These are phyloP conservation scores for Drosophila dunni DNA, from an alignment of 1,140 invertebrate genomes.

Conservation along the genomic window DNA sequence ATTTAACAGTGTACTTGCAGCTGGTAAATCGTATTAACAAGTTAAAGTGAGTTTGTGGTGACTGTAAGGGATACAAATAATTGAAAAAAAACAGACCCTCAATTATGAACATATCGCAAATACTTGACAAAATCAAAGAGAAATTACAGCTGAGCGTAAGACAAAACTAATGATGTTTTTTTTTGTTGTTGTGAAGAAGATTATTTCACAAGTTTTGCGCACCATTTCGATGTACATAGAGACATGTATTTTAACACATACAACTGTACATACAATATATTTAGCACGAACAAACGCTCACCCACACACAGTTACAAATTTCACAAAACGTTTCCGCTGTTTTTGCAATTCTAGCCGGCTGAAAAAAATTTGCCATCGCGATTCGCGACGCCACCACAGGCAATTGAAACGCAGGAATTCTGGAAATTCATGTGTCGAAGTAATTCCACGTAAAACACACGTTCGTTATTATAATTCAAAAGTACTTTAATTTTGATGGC, in stretches of 20 bases:
- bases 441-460: conserved; percentile 35
- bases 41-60: conserved; percentile 33
- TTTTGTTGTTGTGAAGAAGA: conserved; percentile 44
- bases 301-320: conserved; percentile 13
- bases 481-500: background rate
- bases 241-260: conserved; percentile 2
- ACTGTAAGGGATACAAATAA: background rate
- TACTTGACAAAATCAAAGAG: conserved; percentile 68
- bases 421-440: conserved; percentile 28
- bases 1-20: conserved; percentile 30
- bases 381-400: conserved; percentile 13
- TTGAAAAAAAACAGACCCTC: background rate
- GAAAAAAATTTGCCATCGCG: conserved; percentile 27
- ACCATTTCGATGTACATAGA: conserved; percentile 23
- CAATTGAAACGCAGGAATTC: conserved; percentile 24
- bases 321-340: conserved; percentile 39
- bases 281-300: conserved; percentile 24
- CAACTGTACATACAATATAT: background rate
- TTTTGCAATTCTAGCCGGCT: conserved; percentile 62
- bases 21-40: conserved; percentile 23
- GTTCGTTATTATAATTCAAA: conserved; percentile 4
- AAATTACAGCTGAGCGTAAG: conserved; percentile 67
- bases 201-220: conserved; percentile 71
- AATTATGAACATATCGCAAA: conserved; percentile 61
- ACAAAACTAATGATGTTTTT: conserved; percentile 33